Evolutionary conservation across 2,888 invertebrate genomes (phyloP).

Genomic region (Clistopyga incitator): DNA sequence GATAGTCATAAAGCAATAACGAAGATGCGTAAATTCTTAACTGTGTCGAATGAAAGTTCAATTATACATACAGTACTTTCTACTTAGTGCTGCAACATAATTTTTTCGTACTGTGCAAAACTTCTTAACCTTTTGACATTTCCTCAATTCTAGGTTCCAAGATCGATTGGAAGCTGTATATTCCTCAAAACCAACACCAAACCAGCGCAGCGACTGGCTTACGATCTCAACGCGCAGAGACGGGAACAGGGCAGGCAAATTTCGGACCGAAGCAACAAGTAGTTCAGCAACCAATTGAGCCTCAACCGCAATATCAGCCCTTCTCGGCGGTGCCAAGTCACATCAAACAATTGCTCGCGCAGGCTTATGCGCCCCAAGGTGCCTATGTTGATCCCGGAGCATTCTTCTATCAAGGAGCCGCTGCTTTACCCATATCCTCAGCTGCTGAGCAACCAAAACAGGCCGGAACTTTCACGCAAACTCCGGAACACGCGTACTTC

Average conservation of each 20-base stretch:
- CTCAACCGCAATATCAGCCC: constrained; percentile 74
- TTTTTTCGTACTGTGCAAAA: background rate
- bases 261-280: constrained; percentile 40
- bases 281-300: constrained; percentile 47
- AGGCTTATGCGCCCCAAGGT: constrained; percentile 75
- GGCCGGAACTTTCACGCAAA: constrained; percentile 35
- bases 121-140: background rate
- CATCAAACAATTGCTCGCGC: constrained; percentile 76
- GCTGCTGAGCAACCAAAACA: constrained; percentile 1
- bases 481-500: constrained; percentile 46
- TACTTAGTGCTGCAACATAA: too few species aligned
- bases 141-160: constrained; percentile 72
- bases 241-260: constrained; percentile 27
- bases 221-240: constrained; percentile 71
- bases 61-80: too few species aligned
- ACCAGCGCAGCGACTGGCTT: constrained; percentile 70
- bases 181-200: constrained; percentile 74
- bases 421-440: background rate
- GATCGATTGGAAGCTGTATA: constrained; percentile 77
- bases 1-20: too few species aligned
- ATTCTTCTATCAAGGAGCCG: constrained; percentile 73
- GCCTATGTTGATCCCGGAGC: constrained; percentile 79
- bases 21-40: too few species aligned
- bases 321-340: constrained; percentile 75
- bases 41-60: too few species aligned